phyloP scores from a whole-genome alignment of 2,888 invertebrate species.

The Laspeyria flexula region DNA sequence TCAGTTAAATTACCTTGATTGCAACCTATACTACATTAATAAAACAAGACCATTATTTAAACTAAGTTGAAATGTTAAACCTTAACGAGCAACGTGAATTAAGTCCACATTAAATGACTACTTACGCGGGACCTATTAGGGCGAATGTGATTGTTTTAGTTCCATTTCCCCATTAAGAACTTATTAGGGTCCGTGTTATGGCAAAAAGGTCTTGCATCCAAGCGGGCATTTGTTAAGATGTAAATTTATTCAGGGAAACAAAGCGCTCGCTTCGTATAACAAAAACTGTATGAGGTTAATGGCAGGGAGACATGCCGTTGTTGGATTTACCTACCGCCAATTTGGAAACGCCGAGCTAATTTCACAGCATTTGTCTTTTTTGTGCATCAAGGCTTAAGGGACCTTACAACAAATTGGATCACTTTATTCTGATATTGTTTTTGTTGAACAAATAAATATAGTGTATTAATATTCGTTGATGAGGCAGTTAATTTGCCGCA shows the following conservation, averaged over 20 bases:
- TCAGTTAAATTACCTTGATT: too few species aligned
- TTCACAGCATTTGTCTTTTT: slow-evolving; percentile 61
- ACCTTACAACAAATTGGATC: slow-evolving; percentile 39
- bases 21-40: not conserved
- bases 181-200: slow-evolving; percentile 62
- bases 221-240: slow-evolving; percentile 73
- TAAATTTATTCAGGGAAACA: slow-evolving; percentile 80
- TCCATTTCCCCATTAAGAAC: slow-evolving; percentile 67
- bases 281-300: slow-evolving; percentile 75
- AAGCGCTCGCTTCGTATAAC: slow-evolving; percentile 61
- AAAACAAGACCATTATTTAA: not conserved
- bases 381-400: slow-evolving; percentile 50
- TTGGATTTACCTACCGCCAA: slow-evolving; percentile 63
- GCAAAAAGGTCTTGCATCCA: slow-evolving; percentile 70
- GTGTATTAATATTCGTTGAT: slow-evolving; percentile 12
- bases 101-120: slow-evolving; percentile 6
- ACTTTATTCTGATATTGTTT: slow-evolving; percentile 45
- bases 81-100: slow-evolving; percentile 3
- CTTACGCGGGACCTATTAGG: slow-evolving; percentile 40
- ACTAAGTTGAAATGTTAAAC: not conserved
- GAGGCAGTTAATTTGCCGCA: not conserved
- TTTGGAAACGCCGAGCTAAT: slow-evolving; percentile 61
- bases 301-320: slow-evolving; percentile 62
- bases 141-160: slow-evolving; percentile 57
- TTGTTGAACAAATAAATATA: slow-evolving; percentile 28